A percentile compares a stretch with the other conserved stretches of the same genome.
Evolutionary conservation across 2,888 invertebrate species (phyloP).

Genomic region (Cheilosia vernalis): DNA sequence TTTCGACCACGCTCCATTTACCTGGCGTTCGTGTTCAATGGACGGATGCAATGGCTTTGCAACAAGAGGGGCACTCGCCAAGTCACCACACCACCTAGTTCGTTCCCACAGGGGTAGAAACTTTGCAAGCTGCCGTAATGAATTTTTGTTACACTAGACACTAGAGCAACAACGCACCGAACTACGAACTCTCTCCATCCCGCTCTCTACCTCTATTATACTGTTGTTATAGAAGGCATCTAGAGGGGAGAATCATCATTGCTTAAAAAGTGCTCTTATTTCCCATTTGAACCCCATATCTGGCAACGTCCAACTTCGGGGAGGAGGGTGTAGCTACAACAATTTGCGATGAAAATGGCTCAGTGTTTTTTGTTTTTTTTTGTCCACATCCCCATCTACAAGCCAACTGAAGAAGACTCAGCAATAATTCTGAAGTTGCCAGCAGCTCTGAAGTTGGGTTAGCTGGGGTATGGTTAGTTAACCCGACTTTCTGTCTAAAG

Average conservation of each 20-base stretch:
- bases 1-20: conserved; percentile 68
- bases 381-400: not conserved
- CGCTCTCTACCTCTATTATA: not conserved
- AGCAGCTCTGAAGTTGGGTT: conserved; percentile 39
- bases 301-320: not conserved
- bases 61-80: conserved; percentile 24
- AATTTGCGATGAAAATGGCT: conserved; percentile 32
- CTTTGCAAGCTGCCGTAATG: conserved; percentile 54
- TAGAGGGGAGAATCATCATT: conserved; percentile 43
- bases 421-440: conserved; percentile 39
- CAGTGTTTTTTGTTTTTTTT: conserved; percentile 1
- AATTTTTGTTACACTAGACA: conserved; percentile 61
- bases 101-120: conserved; percentile 28
- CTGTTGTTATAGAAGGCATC: not conserved
- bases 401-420: conserved; percentile 32
- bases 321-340: not conserved
- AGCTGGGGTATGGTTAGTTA: conserved; percentile 24
- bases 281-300: conserved; percentile 29
- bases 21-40: conserved; percentile 64
- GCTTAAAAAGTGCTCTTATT: conserved; percentile 50
- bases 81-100: not conserved
- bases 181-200: not conserved
- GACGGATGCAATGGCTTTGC: conserved; percentile 44
- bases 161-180: conserved; percentile 42
- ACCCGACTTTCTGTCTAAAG: not conserved